Evolutionary conservation across 2,888 invertebrate genomes (phyloP).

Genomic region (Amaurobius ferox): DNA sequence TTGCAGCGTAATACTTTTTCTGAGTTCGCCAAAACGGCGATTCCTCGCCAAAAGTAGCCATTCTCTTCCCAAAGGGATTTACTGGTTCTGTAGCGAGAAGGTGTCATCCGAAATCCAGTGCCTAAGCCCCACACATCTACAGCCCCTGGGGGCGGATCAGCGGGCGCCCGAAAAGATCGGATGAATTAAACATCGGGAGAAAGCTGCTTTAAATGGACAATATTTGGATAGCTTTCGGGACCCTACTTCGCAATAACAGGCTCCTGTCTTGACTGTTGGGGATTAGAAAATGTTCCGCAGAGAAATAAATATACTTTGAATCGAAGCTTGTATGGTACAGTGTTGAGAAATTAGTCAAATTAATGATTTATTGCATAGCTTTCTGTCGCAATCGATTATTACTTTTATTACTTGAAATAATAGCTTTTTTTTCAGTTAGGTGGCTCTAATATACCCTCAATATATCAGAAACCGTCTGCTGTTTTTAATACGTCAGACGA

Average conservation of each 20-base stretch:
- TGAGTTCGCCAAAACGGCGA: background rate
- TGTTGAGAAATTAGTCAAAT: too few species aligned
- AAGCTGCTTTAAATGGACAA: constrained; percentile 60
- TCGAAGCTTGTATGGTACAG: too few species aligned
- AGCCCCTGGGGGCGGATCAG: constrained; percentile 26
- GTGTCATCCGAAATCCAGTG: constrained; percentile 63
- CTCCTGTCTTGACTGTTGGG: background rate
- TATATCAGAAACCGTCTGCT: too few species aligned
- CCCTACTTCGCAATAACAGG: background rate
- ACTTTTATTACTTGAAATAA: too few species aligned
- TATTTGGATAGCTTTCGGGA: constrained; percentile 54
- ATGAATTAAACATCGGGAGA: constrained; percentile 67
- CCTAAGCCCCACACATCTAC: constrained; percentile 61
- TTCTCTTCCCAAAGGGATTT: background rate
- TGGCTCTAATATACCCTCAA: too few species aligned
- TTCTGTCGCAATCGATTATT: too few species aligned
- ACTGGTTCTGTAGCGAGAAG: constrained; percentile 8
- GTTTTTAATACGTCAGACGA: too few species aligned
- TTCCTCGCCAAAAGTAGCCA: constrained; percentile 16
- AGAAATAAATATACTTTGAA: too few species aligned
- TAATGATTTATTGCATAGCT: too few species aligned
- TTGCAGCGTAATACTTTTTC: too few species aligned
- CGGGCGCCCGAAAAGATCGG: constrained; percentile 23
- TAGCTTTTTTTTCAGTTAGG: too few species aligned
- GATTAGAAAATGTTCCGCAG: too few species aligned